Evolutionary conservation across 2,797 vertebrate genomes (phyloP).

Genomic region (Mastacembelus armatus): DNA sequence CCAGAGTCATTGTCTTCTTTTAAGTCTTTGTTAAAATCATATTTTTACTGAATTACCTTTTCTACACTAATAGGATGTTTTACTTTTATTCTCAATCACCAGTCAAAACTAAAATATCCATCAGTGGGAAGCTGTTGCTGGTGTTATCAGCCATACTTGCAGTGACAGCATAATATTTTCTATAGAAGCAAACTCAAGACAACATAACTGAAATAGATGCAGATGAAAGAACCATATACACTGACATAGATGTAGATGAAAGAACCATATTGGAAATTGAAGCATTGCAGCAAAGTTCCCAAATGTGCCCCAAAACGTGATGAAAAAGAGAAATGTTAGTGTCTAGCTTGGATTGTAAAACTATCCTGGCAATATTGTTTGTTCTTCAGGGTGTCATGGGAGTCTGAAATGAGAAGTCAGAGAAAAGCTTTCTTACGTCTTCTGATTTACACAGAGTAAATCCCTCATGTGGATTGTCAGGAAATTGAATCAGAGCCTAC

Average conservation of each 20-base stretch:
- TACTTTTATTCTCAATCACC: neutral
- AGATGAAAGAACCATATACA: slow-evolving; percentile 4
- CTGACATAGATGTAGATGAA: no score
- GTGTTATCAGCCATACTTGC: neutral
- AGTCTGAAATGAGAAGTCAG: slow-evolving; percentile 60
- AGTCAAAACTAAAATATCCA: slow-evolving; percentile 6
- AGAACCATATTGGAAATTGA: no score
- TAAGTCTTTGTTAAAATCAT: no score
- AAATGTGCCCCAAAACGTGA: slow-evolving; percentile 34
- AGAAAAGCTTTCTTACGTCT: slow-evolving; percentile 64
- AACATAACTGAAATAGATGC: slow-evolving; percentile 4
- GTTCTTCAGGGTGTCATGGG: slow-evolving; percentile 56
- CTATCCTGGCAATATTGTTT: slow-evolving; percentile 55
- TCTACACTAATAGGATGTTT: neutral
- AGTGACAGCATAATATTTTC: slow-evolving; percentile 10
- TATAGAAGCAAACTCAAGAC: neutral
- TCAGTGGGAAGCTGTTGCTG: slow-evolving; percentile 9
- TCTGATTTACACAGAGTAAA: slow-evolving; percentile 60
- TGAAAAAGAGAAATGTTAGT: slow-evolving; percentile 31
- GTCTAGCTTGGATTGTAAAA: slow-evolving; percentile 45
- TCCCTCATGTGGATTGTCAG: slow-evolving; percentile 67
- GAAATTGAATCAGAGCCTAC: slow-evolving; percentile 71
- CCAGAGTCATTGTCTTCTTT: no score
- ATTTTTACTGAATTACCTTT: no score
- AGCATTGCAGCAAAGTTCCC: neutral